Base-by-base conservation (phyloP, 2,888 invertebrate genomes). In the Parnassius apollo region DNA sequence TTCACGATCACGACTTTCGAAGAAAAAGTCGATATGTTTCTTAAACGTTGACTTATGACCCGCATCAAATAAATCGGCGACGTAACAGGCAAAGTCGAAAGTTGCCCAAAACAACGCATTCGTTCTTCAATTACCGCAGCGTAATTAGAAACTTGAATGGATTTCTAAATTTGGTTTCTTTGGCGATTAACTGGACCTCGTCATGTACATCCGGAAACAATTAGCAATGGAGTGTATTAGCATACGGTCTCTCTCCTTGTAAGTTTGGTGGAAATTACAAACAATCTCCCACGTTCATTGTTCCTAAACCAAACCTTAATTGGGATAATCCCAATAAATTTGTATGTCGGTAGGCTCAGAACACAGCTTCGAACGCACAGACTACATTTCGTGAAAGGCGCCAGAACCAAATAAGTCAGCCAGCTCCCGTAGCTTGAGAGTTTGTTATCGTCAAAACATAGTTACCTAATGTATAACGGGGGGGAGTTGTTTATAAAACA, bases 1-100 rank as follows among this genome's bases (percentile, higher is more conserved):
- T 85, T 85, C 88, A 88, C 83, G 86, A 84, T 75, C 85, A 85
- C 74, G 72, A 78, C 85, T 86, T 85, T 87, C 85, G 78, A 77
- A 77, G 78, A 82, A 83, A 85, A 77, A 82, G 76, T 67, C 69
- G 68, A 70, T 69, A 68, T 81, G 78, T 81, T 68, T 60, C 76
- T 73, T 82, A 81, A 82, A 74, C 62, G 68, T 59, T 70, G 81
- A 81, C 84, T 75, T 77, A 71, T 84, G 83, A 86, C 86, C 82
- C 74, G 74, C 67, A 71, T 66, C 72, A 66, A 75, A 65, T 65
- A 69, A 63, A 69, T 67, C 65, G 62, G 18, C 51, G 13, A 59
- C 64, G 60, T 65, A 64, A 67, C 61, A 44, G 64, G 49, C 56
- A 54, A 59, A 44, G 65, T 64, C 57, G 69, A 70, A 70, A 68